Conservation (phyloP, 2,888 invertebrate genomes). For the Eupithecia abbreviata region DNA sequence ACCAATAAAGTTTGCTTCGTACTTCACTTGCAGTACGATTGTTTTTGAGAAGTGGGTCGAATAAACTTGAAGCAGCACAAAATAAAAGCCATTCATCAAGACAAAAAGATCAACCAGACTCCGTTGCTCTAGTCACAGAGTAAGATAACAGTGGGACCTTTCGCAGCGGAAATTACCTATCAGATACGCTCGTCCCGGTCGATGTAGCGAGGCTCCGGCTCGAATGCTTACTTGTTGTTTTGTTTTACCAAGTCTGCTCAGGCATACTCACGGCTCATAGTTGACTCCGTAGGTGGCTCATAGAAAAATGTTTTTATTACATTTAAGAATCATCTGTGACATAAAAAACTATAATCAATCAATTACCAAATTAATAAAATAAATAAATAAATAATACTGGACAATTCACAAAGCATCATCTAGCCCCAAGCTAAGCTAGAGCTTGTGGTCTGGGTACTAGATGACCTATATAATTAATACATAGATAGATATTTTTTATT, state of each 20-base stretch:
- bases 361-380: too few species aligned
- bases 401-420: too few species aligned
- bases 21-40: not conserved
- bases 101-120: constrained; percentile 16
- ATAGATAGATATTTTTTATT: too few species aligned
- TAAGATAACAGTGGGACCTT: constrained; percentile 21
- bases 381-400: too few species aligned
- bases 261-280: not conserved
- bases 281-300: too few species aligned
- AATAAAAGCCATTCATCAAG: constrained; percentile 15
- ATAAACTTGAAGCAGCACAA: not conserved
- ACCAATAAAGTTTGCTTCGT: not conserved
- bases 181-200: constrained; percentile 62
- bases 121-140: constrained; percentile 13
- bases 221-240: constrained; percentile 23
- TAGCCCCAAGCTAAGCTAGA: too few species aligned
- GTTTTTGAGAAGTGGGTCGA: not conserved
- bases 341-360: too few species aligned
- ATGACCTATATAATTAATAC: too few species aligned
- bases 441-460: too few species aligned
- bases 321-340: too few species aligned
- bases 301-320: too few species aligned
- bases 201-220: constrained; percentile 40
- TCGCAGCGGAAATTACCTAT: constrained; percentile 76
- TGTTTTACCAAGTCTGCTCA: not conserved